These are phyloP conservation scores for Cerastoderma edule DNA, from an alignment of 2,888 invertebrate genomes.

Conservation along the genomic window DNA sequence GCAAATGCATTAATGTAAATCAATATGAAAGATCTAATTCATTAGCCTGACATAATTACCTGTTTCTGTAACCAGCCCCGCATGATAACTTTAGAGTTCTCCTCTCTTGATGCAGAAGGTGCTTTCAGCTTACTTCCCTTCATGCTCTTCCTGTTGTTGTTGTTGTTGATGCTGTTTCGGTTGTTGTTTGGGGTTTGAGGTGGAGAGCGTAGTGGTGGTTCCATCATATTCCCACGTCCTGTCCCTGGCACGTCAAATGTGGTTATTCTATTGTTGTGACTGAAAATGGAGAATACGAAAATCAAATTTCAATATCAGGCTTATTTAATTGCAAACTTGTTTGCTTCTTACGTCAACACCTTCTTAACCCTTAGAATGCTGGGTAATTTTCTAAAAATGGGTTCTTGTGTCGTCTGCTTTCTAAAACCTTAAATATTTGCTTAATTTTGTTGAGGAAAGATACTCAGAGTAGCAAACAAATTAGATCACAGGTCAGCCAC, in stretches of 20 bases:
- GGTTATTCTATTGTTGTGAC: conserved; percentile 77
- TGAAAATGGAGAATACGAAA: conserved; percentile 70
- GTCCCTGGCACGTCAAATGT: conserved; percentile 80
- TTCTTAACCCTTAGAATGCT: too few relatives aligned
- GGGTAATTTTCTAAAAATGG: too few relatives aligned
- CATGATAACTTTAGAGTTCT: conserved; percentile 93
- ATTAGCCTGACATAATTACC: conserved; percentile 60
- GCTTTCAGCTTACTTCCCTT: conserved; percentile 82
- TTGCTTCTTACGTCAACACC: too few relatives aligned
- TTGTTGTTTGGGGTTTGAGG: conserved; percentile 39
- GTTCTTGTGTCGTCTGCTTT: too few relatives aligned
- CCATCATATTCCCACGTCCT: conserved; percentile 54
- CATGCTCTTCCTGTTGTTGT: conserved; percentile 40
- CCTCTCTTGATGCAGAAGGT: conserved; percentile 92
- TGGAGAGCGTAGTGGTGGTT: conserved; percentile 35
- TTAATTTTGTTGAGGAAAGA: too few relatives aligned
- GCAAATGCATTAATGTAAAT: too few relatives aligned
- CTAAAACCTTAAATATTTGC: too few relatives aligned
- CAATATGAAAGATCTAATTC: too few relatives aligned
- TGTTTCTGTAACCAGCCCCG: conserved; percentile 95
- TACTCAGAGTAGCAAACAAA: too few relatives aligned
- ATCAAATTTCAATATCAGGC: too few relatives aligned
- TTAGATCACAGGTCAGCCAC: too few relatives aligned
- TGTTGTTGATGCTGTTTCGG: conserved; percentile 9
- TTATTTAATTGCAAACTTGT: too few relatives aligned